Percentiles rank a stretch among this genome's conserved stretches.
Conservation (phyloP, 2,113 vertebrate genomes). For the Microtus richardsoni region DNA sequence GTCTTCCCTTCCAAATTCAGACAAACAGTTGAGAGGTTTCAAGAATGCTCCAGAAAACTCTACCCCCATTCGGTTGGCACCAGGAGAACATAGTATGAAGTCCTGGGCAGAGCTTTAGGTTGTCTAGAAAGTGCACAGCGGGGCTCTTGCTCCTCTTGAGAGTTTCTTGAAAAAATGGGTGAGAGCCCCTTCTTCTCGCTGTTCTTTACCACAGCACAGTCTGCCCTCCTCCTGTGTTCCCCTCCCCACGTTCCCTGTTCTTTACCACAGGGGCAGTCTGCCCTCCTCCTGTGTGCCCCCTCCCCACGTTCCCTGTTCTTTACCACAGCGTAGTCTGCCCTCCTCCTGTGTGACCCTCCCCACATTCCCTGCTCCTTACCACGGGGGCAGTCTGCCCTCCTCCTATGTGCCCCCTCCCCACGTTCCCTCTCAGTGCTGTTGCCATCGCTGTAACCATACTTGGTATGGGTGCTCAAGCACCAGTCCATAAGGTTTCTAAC, state of each 20-base stretch:
- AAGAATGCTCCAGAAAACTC: not conserved
- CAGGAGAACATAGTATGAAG: not conserved
- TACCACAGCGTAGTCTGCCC: not conserved
- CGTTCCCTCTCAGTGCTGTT: not conserved
- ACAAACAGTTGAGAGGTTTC: constrained; percentile 3
- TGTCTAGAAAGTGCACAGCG: not conserved
- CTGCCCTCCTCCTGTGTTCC: not conserved
- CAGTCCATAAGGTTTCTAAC: not conserved
- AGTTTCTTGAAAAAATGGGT: not conserved
- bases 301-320: not conserved
- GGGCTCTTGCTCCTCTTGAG: not conserved
- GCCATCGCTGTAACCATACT: not conserved
- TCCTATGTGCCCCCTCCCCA: not conserved
- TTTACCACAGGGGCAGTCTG: accelerated
- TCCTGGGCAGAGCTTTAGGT: not conserved
- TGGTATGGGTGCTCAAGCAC: not conserved
- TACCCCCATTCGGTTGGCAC: not conserved
- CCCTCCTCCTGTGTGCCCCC: not conserved
- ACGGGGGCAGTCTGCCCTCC: accelerated
- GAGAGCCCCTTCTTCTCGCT: not conserved
- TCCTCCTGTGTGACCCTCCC: not conserved
- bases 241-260: not conserved
- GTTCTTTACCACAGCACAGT: not conserved
- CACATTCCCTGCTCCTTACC: not conserved
- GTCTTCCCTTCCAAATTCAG: not conserved